Base-by-base conservation (phyloP, 2,797 vertebrate genomes). In the Cyprinodon diabolis region DNA sequence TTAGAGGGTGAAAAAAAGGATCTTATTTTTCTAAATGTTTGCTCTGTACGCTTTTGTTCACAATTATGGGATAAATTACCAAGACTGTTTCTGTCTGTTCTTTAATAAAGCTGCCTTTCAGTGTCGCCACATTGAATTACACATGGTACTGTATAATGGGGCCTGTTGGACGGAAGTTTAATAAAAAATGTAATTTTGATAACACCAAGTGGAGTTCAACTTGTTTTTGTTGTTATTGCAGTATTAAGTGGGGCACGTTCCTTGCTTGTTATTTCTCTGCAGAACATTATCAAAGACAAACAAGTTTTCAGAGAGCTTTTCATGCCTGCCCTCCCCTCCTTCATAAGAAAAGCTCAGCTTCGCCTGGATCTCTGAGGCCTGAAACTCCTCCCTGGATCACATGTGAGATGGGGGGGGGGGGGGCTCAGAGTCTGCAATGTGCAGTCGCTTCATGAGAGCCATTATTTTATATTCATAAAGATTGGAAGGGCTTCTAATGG, bases 341-440 rank as follows among this genome's bases (percentile, higher is more conserved):
- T 75, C 73, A 63, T 72, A 71, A 83, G 74, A 88, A 91, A 88
- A 85, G 84, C 76, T 82, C 70, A 21, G 69, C 77, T 79, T 74
- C 4, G 2, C 57, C 81, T 72, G 63, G 68, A 60, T 79, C 63
- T 66, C 35, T 10, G 69, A 76, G 66, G 52, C 21, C 21, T 72
- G 21, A 84, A 83, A 87, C 91, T 91, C 90, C 91, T 93, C 92
- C 93, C 89, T 84, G 77, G 19, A 88, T 91, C 89, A 92, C 90
- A 90, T 91, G 91, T 70, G 58, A 65, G 76, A 70, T 48, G 68
- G 78, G 68, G 79, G 75, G 55, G 30, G 62, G 68, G 69, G 81
- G 75, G 75, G 80, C 77, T 85, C 72, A 80, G 66, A 58, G 71
- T 72, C 52, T 72, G 54, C 63, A 37, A 35, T 66, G 81, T 77